Evolutionary conservation across 2,797 vertebrate species (phyloP), one percentile per base, ranked within the genome.

Genomic region (Melanogrammus aeglefinus): DNA sequence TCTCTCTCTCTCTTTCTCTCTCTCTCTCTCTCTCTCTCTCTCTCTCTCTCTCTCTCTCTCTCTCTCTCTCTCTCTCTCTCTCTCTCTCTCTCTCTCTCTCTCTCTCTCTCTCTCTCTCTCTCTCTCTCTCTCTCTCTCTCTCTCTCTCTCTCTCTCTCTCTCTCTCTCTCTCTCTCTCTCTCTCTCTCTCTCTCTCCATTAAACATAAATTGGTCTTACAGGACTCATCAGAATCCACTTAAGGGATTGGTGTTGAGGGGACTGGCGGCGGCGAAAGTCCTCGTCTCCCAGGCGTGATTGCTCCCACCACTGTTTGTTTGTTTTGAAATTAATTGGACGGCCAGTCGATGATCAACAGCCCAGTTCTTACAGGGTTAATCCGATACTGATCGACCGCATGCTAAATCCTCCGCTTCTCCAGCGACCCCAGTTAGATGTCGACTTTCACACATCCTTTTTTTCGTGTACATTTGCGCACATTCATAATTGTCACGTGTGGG

Each of bases 351-450:
- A 76, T 78, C 80, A 81, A 72, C 70, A 24, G 81, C 77, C 72
- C 51, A 77, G 82, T 86, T 83, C 82, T 91, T 92, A 86, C 88
- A 85, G 80, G 82, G 83, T 90, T 88, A 87, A 87, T 87, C 86
- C 87, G 86, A 73, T 79, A 88, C 90, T 80, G 1, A 90, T 91
- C 39, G 76, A 39, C 0, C 16, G 4, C 41, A 31, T 35, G 73
- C 80, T 84, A 81, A 84, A 85, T 82, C 82, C 79, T 85, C 76
- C 39, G 80, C 77, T 47, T 77, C 78, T 74, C 69, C 51, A 81
- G 72, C 76, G 78, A 74, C 75, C 77, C 57, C 75, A 75, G 76
- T 73, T 82, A 16, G 21, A 63, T 63, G 51, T 3, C 5, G 4
- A 63, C 51, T 18, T 16, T 14, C 47, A 51, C 51, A 51, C 47